These are phyloP conservation scores for Nasonovia ribisnigri DNA, from an alignment of 2,888 invertebrate genomes.

Conservation along the genomic window DNA sequence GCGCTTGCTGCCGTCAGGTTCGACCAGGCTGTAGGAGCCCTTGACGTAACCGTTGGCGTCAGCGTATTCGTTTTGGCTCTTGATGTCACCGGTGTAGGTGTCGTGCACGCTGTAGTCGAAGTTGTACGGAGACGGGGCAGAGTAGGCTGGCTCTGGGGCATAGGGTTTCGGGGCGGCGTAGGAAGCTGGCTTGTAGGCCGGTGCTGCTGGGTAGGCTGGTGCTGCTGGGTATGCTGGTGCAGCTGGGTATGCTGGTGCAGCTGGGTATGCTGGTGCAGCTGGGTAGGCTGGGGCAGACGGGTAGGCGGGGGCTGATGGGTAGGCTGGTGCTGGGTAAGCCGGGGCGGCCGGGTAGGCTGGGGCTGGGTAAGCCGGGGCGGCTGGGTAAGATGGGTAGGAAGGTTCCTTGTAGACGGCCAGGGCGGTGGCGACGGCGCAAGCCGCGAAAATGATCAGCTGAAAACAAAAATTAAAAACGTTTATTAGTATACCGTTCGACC, in stretches of 20 bases:
- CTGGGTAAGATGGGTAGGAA: conserved; percentile 57
- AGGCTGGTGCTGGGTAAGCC: conserved; percentile 66
- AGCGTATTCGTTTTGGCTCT: conserved; percentile 64
- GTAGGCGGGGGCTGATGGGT: conserved; percentile 67
- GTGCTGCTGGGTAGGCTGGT: conserved; percentile 67
- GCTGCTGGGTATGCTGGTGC: conserved; percentile 66
- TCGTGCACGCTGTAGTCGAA: conserved; percentile 66
- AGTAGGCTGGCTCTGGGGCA: conserved; percentile 70
- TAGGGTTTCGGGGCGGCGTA: conserved; percentile 71
- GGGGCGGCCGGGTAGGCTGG: conserved; percentile 66
- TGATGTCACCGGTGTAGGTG: conserved; percentile 66
- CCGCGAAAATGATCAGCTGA: conserved; percentile 68
- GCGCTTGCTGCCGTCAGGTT: conserved; percentile 64
- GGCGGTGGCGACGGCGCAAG: conserved; percentile 68
- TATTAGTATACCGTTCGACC: not conserved
- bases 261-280: conserved; percentile 67
- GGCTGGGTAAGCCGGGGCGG: conserved; percentile 66
- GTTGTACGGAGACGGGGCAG: conserved; percentile 61
- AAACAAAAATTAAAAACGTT: conserved; percentile 5
- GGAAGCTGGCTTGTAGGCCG: conserved; percentile 59
- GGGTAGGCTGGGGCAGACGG: conserved; percentile 67
- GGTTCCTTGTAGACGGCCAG: conserved; percentile 65
- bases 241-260: conserved; percentile 66
- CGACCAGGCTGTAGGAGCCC: conserved; percentile 65
- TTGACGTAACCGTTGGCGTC: conserved; percentile 69